A percentile compares a stretch with the other conserved stretches of the same genome.
Evolutionary conservation across 2,888 invertebrate species (phyloP).

Genomic region (Tipula confusa): DNA sequence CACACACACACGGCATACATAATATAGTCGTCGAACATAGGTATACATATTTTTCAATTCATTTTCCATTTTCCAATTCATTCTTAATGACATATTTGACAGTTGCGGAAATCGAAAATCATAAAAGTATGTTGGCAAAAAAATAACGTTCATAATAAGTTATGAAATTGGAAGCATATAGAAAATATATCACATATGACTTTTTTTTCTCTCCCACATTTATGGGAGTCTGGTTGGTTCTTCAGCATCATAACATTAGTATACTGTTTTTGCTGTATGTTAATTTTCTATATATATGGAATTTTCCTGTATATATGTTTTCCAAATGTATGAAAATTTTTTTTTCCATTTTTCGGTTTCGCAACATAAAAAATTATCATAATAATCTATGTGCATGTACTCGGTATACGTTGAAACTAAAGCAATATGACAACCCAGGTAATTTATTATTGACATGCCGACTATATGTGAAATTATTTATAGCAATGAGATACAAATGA

Average conservation of each 20-base stretch:
- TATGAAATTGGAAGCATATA: background rate
- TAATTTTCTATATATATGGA: background rate
- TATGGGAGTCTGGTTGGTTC: background rate
- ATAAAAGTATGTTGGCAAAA: background rate
- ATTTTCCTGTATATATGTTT: background rate
- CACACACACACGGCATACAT: background rate
- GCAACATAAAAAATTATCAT: too few relatives aligned
- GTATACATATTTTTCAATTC: background rate
- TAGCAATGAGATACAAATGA: background rate
- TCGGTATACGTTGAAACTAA: background rate
- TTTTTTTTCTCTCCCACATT: too few relatives aligned
- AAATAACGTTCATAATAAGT: background rate
- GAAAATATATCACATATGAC: background rate
- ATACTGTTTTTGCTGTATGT: background rate
- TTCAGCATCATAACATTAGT: background rate
- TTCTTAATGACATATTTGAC: background rate
- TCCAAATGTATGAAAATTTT: background rate
- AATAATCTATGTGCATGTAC: too few relatives aligned
- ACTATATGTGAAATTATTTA: background rate
- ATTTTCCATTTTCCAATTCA: background rate
- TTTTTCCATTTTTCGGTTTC: background rate
- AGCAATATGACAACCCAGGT: background rate
- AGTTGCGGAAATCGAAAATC: slow-evolving; percentile 25
- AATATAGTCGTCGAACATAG: background rate
- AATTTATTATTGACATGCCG: background rate